Evolutionary conservation across 2,113 vertebrate genomes (phyloP), one percentile per base, ranked within the genome.

Genomic region (Theristicus caerulescens): DNA sequence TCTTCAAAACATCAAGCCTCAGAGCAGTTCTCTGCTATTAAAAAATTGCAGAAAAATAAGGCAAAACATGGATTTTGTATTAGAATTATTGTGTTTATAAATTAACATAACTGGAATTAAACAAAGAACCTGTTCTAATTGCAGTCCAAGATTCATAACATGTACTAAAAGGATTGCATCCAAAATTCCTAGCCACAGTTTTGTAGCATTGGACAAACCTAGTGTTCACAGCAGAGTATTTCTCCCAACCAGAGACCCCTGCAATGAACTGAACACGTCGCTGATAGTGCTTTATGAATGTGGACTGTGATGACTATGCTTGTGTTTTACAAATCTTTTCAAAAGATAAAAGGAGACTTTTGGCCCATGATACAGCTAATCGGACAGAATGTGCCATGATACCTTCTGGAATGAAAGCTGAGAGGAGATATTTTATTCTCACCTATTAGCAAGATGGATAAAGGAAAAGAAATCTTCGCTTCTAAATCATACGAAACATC

Each of bases 401-500:
- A 82, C 72, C 47, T 88, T 96, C 88, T 91, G 65, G 77, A 96
- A 93, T 95, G 81, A 96, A 96, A 96, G 91, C 81, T 27, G 38
- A 89, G 81, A 81, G 65, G 44, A 83, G 47, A 59, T 70, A 87
- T 96, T 96, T 89, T 67, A 97, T 96, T 95, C 78, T 93, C 84
- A 97, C 90, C 91, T 95, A 95, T 96, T 96, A 91, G 84, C 83
- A 94, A 85, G 81, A 85, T 32, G 81, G 89, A 94, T 87, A 96
- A 96, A 96, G 93, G 47, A 91, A 92, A 88, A 95, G 89, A 96
- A 91, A 91, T 76, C 84, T 91, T 91, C 3, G 1, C 86, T 91
- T 96, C 89, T 61, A 93, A 91, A 71, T 89, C 52, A 38, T 47
- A 91, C 0, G 1, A 65, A 94, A 97, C 93, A 96, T 97, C 94